Percentiles rank a stretch among this genome's conserved stretches.
Conservation (phyloP, 2,113 vertebrate genomes). For the Stigmatopora nigra region DNA sequence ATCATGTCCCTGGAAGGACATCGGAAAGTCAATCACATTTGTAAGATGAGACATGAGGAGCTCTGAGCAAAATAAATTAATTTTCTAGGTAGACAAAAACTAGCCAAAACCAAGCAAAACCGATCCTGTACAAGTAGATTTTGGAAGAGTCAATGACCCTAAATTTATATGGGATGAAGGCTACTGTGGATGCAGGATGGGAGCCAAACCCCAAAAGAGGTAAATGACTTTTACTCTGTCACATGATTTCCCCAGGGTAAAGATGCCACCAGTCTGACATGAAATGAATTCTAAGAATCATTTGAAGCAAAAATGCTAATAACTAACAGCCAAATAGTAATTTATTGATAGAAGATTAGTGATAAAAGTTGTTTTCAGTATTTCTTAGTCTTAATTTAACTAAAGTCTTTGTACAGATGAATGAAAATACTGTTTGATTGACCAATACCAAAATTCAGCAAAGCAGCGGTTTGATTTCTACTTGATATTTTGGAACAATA, state of each 20-base stretch:
- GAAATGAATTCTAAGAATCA: background rate
- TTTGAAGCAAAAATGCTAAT: background rate
- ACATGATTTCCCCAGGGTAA: background rate
- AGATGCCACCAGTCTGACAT: background rate
- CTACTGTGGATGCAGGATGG: background rate
- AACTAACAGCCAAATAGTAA: background rate
- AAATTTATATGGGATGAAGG: background rate
- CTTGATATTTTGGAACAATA: background rate
- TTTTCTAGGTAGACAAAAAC: background rate
- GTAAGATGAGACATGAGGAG: background rate
- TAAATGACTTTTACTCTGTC: conserved; percentile 1
- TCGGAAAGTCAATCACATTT: background rate
- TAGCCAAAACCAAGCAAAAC: too few species aligned
- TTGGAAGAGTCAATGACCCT: background rate
- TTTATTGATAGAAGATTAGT: background rate
- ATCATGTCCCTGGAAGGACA: background rate
- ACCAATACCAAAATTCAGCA: background rate
- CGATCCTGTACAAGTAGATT: background rate
- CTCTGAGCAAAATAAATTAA: background rate
- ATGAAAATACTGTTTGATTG: background rate
- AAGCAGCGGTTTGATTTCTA: background rate
- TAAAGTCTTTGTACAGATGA: too few species aligned
- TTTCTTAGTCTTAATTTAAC: background rate
- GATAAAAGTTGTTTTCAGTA: background rate
- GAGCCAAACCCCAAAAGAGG: background rate